A percentile compares a stretch with the other conserved stretches of the same genome.
Evolutionary conservation across 2,113 vertebrate genomes (phyloP).

Genomic region (Rhizomys pruinosus): DNA sequence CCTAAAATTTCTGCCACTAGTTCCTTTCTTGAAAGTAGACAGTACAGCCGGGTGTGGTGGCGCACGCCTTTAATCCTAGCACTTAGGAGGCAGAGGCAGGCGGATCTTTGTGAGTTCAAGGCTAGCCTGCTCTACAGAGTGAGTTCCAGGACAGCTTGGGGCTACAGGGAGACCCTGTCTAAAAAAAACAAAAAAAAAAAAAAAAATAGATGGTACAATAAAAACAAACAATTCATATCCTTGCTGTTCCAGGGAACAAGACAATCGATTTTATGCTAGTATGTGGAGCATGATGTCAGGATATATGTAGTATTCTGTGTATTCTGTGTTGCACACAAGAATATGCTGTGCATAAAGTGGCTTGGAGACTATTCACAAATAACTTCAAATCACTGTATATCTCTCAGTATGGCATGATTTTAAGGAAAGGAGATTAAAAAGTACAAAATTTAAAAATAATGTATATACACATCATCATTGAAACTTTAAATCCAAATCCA

Average conservation of each 20-base stretch:
- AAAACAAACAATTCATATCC: neutral
- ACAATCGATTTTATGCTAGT: neutral
- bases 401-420: neutral
- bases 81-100: too few relatives aligned
- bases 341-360: neutral
- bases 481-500: neutral
- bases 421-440: neutral
- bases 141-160: too few relatives aligned
- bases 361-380: neutral
- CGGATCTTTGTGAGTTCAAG: too few relatives aligned
- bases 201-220: neutral
- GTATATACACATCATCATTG: neutral
- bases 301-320: neutral
- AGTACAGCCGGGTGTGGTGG: too few relatives aligned
- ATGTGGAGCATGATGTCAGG: neutral
- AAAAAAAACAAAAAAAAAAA: too few relatives aligned
- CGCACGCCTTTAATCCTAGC: too few relatives aligned
- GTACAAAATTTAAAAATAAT: neutral
- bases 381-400: neutral
- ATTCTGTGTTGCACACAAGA: neutral
- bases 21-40: neutral
- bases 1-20: neutral
- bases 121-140: too few relatives aligned
- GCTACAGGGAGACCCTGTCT: too few relatives aligned
- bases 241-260: neutral